Evolutionary conservation across 2,113 vertebrate species (phyloP), one percentile per base, ranked within the genome.

Genomic region (Argyrosomus japonicus): DNA sequence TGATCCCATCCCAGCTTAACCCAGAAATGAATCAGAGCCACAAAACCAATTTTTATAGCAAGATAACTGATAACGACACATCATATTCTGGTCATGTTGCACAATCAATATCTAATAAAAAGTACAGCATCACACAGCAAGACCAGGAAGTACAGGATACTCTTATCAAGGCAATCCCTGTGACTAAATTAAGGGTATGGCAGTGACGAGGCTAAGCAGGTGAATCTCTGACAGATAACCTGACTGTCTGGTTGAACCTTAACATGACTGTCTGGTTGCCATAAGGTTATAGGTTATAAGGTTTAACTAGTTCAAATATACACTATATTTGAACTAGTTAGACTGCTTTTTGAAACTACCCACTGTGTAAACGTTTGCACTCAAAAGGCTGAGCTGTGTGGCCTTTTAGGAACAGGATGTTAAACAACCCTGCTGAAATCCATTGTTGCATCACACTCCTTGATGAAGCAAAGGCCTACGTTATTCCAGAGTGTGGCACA

Each of bases 341-440:
- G 36, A 40, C 36, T 40, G 7, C 8, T 40, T 40, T 40, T 14
- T 60, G 51, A 82, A 80, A 60, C 29, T 53, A 25, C 53, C 4
- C 10, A 27, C 12, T 80, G 25, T 82, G 47, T 67, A 61, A 84
- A 67, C 21, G 15, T 47, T 72, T 0, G 4, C 13, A 36, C 68
- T 81, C 48, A 58, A 9, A 60, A 45, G 62, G 14, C 53, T 29
- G 32, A 77, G 51, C 50, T 32, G 12, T 74, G 2, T 54, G 68
- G 29, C 48, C 60, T 29, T 54, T 64, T 23, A 76, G 53, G 64
- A 88, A 91, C 87, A 91, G 85, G 84, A 92, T 69, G 85, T 88
- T 79, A 54, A 83, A 87, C 63, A 88, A 50, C 36, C 11, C 61
- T 71, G 73, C 27, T 79, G 78, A 90, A 89, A 77, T 19, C 54